Percentiles rank a stretch among this genome's conserved stretches.
Evolutionary conservation across 2,797 vertebrate species (phyloP).

Genomic region (Argentina silus): DNA sequence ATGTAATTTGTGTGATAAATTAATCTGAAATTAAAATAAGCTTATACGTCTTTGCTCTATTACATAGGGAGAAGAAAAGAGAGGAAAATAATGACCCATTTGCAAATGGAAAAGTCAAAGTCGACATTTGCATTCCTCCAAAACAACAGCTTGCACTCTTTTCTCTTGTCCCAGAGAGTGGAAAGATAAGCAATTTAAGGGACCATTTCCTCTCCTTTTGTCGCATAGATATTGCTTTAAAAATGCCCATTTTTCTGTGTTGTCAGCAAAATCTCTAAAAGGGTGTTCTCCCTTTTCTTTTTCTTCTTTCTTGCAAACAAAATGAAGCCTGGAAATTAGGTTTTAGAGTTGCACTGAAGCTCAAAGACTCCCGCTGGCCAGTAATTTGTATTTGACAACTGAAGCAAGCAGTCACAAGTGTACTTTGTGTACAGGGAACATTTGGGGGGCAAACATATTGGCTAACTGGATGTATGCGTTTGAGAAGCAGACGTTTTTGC

Average conservation of each 20-base stretch:
- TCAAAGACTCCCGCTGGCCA: constrained; percentile 73
- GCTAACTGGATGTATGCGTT: constrained; percentile 72
- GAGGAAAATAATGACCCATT: constrained; percentile 10
- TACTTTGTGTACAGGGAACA: constrained; percentile 78
- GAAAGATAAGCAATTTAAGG: constrained; percentile 44
- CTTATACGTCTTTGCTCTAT: constrained; percentile 17
- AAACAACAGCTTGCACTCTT: constrained; percentile 30
- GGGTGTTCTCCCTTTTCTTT: constrained; percentile 20
- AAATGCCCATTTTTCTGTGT: constrained; percentile 29
- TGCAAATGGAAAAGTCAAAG: background rate
- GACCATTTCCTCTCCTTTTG: constrained; percentile 37
- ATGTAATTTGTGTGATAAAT: constrained; percentile 7
- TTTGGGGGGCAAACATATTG: constrained; percentile 81
- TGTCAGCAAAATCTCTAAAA: constrained; percentile 41
- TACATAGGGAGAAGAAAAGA: constrained; percentile 8
- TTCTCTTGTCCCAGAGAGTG: constrained; percentile 19
- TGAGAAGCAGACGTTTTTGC: constrained; percentile 73
- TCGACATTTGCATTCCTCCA: constrained; percentile 17
- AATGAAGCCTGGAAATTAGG: constrained; percentile 76
- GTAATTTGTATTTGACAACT: constrained; percentile 85
- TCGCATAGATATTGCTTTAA: constrained; percentile 37
- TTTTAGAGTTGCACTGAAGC: constrained; percentile 71
- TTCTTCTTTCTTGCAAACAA: constrained; percentile 61
- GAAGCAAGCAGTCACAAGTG: constrained; percentile 77
- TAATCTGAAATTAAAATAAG: constrained; percentile 12